Evolutionary conservation across 2,113 vertebrate species (phyloP).

Genomic region (Phylloscopus trochiloides): DNA sequence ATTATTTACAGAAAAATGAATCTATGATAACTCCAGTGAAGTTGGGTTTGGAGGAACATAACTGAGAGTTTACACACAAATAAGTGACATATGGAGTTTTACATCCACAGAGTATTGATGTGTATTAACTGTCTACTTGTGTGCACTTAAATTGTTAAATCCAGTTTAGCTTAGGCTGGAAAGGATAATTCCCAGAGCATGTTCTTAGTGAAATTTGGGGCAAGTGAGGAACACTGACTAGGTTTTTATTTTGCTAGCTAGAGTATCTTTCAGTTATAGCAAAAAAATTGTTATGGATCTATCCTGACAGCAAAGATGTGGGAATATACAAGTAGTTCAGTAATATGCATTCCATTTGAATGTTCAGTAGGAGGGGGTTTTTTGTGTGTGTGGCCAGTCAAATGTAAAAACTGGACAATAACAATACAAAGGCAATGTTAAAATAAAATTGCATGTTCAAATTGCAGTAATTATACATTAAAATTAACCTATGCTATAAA

Average conservation of each 20-base stretch:
- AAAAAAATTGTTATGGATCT: background rate
- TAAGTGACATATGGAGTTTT: background rate
- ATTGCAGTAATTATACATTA: conserved; percentile 1
- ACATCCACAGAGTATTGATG: background rate
- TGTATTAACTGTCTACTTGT: background rate
- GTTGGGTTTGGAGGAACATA: background rate
- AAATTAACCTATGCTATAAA: background rate
- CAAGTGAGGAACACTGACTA: background rate
- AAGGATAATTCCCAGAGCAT: background rate
- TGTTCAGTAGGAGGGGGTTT: background rate
- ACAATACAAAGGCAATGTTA: background rate
- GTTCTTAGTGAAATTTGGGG: background rate
- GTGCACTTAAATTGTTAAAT: background rate
- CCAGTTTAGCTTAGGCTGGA: background rate
- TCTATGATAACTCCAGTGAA: background rate
- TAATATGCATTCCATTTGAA: background rate
- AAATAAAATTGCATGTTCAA: background rate
- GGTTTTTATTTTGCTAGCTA: background rate
- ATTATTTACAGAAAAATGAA: background rate
- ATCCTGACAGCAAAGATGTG: background rate
- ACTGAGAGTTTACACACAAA: background rate
- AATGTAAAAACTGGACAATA: background rate
- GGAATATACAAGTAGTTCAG: background rate
- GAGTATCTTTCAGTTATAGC: background rate
- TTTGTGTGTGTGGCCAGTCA: background rate